phyloP scores from a whole-genome alignment of 2,797 vertebrate species.

The Macrochelys suwanniensis region DNA sequence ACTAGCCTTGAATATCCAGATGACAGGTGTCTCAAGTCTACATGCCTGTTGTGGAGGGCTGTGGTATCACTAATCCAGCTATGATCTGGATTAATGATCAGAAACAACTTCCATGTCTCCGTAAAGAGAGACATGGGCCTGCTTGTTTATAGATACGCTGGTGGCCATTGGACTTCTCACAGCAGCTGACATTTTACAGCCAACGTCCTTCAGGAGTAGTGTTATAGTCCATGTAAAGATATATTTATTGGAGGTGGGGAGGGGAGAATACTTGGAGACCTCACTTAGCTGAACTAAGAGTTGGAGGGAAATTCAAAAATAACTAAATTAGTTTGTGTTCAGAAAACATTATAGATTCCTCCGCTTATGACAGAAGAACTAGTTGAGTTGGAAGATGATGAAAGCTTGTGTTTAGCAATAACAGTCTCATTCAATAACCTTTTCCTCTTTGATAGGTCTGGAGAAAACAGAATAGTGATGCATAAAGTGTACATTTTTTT shows the following conservation, averaged over 20 bases:
- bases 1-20: not conserved
- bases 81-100: not conserved
- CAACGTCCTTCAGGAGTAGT: not conserved
- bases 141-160: not conserved
- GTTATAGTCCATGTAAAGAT: not conserved
- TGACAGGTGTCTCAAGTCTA: accelerated
- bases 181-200: not conserved
- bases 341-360: not conserved
- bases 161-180: not conserved
- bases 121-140: not conserved
- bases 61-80: not conserved
- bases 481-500: constrained; percentile 96
- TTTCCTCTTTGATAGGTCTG: constrained; percentile 84
- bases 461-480: constrained; percentile 95
- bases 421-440: not conserved
- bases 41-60: not conserved
- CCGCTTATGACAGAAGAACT: not conserved
- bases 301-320: not conserved
- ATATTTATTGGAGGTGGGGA: not conserved
- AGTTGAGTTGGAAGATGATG: not conserved
- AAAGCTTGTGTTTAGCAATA: not conserved
- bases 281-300: not conserved
- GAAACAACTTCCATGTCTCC: not conserved
- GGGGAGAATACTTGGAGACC: not conserved
- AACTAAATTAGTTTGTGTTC: not conserved